phyloP scores from a whole-genome alignment of 2,888 invertebrate genomes.

The Acanthopleura granulata region DNA sequence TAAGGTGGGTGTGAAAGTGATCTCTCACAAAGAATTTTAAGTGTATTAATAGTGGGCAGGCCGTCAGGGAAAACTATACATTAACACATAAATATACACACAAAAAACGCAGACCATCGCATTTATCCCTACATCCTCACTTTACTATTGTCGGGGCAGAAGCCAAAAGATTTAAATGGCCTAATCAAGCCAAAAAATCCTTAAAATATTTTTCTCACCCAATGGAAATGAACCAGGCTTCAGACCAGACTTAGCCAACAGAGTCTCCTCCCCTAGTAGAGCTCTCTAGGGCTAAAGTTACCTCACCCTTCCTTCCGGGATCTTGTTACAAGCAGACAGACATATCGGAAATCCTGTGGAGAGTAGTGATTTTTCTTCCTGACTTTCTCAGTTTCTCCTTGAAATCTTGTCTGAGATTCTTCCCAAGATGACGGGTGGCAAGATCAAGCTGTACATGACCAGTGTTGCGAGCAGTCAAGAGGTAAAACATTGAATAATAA shows the following conservation, averaged over 20 bases:
- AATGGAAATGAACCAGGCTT: no score
- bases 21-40: no score
- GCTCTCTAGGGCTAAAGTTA: neutral
- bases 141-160: no score
- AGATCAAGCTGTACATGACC: constrained; percentile 40
- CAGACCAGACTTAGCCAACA: neutral
- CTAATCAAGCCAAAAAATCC: no score
- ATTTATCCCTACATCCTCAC: no score
- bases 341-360: neutral
- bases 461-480: constrained; percentile 35
- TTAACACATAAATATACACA: no score
- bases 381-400: neutral
- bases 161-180: no score
- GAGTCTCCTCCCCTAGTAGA: neutral
- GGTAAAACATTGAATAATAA: constrained; percentile 79
- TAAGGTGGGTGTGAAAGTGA: no score
- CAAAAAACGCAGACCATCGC: no score
- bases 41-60: no score
- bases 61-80: no score
- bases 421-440: constrained; percentile 24
- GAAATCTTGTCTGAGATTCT: neutral
- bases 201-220: no score
- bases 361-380: neutral
- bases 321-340: neutral
- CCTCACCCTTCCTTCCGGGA: neutral